These are phyloP conservation scores for Rhinogobio ventralis DNA, from an alignment of 2,797 vertebrate genomes.

Conservation along the genomic window DNA sequence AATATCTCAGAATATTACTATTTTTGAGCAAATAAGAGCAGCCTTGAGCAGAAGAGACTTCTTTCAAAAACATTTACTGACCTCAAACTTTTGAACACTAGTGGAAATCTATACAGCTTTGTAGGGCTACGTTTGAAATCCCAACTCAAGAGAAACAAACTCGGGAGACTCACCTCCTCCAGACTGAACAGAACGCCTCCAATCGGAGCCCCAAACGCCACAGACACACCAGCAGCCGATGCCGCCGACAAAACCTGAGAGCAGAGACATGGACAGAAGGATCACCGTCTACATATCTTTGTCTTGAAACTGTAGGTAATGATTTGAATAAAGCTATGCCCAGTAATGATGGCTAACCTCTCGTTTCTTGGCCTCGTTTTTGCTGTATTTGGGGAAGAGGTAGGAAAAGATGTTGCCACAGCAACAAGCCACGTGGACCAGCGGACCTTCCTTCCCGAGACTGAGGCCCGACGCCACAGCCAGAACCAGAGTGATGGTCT, in stretches of 20 bases:
- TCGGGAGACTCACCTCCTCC: slow-evolving; percentile 85
- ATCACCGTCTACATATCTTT: background rate
- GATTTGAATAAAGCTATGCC: background rate
- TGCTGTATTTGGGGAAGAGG: slow-evolving; percentile 99
- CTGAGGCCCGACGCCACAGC: slow-evolving; percentile 97
- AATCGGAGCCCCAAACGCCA: slow-evolving; percentile 97
- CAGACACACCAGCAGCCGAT: slow-evolving; percentile 96
- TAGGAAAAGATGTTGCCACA: slow-evolving; percentile 99
- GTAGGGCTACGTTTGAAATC: background rate
- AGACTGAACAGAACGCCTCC: slow-evolving; percentile 98
- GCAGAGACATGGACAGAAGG: background rate
- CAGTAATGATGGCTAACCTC: slow-evolving; percentile 79
- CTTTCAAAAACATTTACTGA: no score
- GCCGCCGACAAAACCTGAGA: slow-evolving; percentile 94
- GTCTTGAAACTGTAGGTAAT: background rate
- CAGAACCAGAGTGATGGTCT: slow-evolving; percentile 96
- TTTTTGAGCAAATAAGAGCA: no score
- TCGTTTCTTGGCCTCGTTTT: slow-evolving; percentile 98
- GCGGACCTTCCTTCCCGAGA: slow-evolving; percentile 96
- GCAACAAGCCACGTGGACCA: slow-evolving; percentile 98
- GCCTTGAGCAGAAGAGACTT: no score
- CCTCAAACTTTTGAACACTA: no score
- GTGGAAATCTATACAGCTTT: background rate
- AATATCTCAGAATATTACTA: no score
- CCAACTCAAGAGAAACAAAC: background rate